These are phyloP conservation scores for Orthosia cruda DNA, from an alignment of 2,888 invertebrate species.

Conservation along the genomic window DNA sequence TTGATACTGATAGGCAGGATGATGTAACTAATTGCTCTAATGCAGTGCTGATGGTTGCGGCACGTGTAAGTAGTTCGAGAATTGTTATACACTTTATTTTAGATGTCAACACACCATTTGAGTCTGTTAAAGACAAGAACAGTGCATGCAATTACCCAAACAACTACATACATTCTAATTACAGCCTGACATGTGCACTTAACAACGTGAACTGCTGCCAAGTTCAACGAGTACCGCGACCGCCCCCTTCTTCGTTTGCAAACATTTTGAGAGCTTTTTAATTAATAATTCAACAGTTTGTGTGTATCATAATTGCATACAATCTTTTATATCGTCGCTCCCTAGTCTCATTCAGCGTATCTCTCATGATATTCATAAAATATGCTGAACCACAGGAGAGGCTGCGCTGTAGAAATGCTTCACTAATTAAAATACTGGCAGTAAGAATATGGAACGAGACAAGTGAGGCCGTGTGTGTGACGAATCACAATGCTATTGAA, in stretches of 20 bases:
- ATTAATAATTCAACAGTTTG: conserved; percentile 21
- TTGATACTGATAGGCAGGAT: too few relatives aligned
- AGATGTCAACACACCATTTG: too few relatives aligned
- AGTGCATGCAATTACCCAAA: too few relatives aligned
- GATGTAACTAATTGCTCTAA: too few relatives aligned
- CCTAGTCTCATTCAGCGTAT: conserved; percentile 30
- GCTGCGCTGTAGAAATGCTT: conserved; percentile 42
- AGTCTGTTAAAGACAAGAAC: too few relatives aligned
- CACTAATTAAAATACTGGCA: conserved; percentile 56
- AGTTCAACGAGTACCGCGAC: conserved; percentile 37
- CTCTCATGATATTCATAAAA: conserved; percentile 39
- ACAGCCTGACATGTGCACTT: conserved; percentile 26
- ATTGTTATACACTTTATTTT: too few relatives aligned
- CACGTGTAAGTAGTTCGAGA: too few relatives aligned
- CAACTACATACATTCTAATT: conserved; percentile 21
- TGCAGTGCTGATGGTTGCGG: too few relatives aligned
- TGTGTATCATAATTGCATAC: conserved; percentile 20
- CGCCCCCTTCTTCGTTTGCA: conserved; percentile 1
- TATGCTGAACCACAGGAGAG: conserved; percentile 32
- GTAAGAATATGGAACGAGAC: conserved; percentile 38
- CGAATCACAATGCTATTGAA: not conserved
- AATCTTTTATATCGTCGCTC: conserved; percentile 20
- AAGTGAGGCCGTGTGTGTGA: conserved; percentile 16
- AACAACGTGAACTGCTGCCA: conserved; percentile 32
- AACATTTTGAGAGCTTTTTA: conserved; percentile 27